These are phyloP conservation scores for Netelia inedita DNA, from an alignment of 2,888 invertebrate species.

Conservation along the genomic window DNA sequence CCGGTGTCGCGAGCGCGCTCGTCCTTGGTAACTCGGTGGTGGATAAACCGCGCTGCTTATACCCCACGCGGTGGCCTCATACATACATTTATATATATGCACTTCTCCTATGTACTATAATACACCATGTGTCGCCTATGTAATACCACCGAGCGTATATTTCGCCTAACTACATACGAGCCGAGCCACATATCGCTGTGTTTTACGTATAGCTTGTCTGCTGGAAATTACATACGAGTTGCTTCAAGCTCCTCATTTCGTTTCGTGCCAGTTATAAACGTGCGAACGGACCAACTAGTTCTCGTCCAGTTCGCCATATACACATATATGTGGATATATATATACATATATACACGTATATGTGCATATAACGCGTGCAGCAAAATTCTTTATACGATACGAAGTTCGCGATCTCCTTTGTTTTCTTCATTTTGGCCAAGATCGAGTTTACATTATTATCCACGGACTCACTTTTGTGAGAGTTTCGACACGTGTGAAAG, in stretches of 20 bases:
- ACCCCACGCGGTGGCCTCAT: constrained; percentile 52
- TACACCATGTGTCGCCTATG: neutral
- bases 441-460: too few relatives aligned
- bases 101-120: neutral
- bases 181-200: constrained; percentile 24
- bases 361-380: constrained; percentile 20
- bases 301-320: constrained; percentile 35
- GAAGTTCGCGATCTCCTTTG: neutral
- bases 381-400: constrained; percentile 6
- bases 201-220: constrained; percentile 41
- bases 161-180: constrained; percentile 22
- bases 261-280: constrained; percentile 63
- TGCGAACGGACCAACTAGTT: constrained; percentile 65
- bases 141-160: constrained; percentile 17
- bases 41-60: constrained; percentile 53
- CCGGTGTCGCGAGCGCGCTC: constrained; percentile 46
- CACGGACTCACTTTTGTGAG: too few relatives aligned
- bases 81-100: constrained; percentile 4
- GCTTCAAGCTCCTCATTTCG: constrained; percentile 55
- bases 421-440: neutral
- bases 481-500: too few relatives aligned
- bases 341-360: neutral
- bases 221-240: constrained; percentile 63
- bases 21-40: constrained; percentile 55
- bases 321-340: neutral